These are phyloP conservation scores for Ariolimax columbianus DNA, from an alignment of 2,888 invertebrate genomes.

Conservation along the genomic window DNA sequence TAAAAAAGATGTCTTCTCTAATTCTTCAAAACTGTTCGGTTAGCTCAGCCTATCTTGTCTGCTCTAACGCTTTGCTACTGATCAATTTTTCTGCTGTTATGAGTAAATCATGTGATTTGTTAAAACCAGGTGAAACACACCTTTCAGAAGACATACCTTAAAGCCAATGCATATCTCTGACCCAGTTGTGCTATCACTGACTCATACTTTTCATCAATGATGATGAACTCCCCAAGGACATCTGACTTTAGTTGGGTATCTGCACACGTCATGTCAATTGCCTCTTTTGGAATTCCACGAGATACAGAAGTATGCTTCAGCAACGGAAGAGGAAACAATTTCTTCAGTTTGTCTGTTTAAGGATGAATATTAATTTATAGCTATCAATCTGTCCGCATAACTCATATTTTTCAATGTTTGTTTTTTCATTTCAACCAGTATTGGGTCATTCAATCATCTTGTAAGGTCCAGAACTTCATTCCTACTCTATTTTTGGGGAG, in stretches of 20 bases:
- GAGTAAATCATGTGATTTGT: background rate
- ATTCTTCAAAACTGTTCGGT: too few relatives aligned
- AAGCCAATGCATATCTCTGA: slow-evolving; percentile 66
- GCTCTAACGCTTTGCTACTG: too few relatives aligned
- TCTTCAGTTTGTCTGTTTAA: slow-evolving; percentile 52
- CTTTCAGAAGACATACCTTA: slow-evolving; percentile 61
- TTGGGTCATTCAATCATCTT: too few relatives aligned
- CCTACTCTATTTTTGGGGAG: too few relatives aligned
- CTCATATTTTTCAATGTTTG: too few relatives aligned
- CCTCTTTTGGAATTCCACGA: slow-evolving; percentile 76
- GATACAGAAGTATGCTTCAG: slow-evolving; percentile 59
- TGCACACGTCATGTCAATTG: slow-evolving; percentile 75
- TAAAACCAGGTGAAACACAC: background rate
- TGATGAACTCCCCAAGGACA: slow-evolving; percentile 75
- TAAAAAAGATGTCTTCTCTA: too few relatives aligned
- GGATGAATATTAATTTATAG: background rate
- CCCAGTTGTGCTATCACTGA: slow-evolving; percentile 69
- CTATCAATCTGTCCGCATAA: too few relatives aligned
- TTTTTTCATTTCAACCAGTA: too few relatives aligned
- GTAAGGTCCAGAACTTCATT: too few relatives aligned
- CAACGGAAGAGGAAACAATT: slow-evolving; percentile 57
- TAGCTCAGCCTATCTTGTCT: too few relatives aligned
- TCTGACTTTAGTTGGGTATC: slow-evolving; percentile 72
- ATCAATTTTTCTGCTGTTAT: too few relatives aligned
- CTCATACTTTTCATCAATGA: slow-evolving; percentile 75